These are phyloP conservation scores for Xiphydria camelus DNA, from an alignment of 2,888 invertebrate species.

Conservation along the genomic window DNA sequence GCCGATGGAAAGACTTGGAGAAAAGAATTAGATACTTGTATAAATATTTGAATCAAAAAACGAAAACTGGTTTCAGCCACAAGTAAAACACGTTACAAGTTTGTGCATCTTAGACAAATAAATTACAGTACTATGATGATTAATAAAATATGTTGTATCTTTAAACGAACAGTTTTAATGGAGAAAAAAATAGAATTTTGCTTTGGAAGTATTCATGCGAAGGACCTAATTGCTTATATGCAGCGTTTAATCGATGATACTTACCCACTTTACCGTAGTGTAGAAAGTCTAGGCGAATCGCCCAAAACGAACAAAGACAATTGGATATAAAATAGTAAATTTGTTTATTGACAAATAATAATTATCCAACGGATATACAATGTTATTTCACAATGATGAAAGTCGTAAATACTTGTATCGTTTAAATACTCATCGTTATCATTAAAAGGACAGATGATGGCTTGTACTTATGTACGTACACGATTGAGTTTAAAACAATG, in stretches of 20 bases:
- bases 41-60: constrained; percentile 78
- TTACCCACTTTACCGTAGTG: too few relatives aligned
- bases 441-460: constrained; percentile 31
- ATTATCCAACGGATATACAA: constrained; percentile 37
- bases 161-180: background rate
- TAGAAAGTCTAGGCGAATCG: too few relatives aligned
- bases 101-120: background rate
- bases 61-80: constrained; percentile 65
- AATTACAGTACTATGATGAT: constrained; percentile 16
- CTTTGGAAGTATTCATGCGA: too few relatives aligned
- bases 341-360: constrained; percentile 43
- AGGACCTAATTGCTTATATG: too few relatives aligned
- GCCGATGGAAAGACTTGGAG: constrained; percentile 76
- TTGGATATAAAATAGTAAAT: constrained; percentile 26
- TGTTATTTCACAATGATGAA: constrained; percentile 35
- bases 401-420: constrained; percentile 34
- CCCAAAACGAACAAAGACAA: constrained; percentile 8
- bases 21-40: constrained; percentile 77
- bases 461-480: constrained; percentile 34
- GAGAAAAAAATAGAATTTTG: constrained; percentile 3
- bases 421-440: constrained; percentile 31
- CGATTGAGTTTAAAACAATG: constrained; percentile 28
- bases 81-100: background rate
- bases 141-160: constrained; percentile 1
- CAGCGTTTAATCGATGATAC: too few relatives aligned